Base-by-base conservation (phyloP, 2,797 vertebrate genomes). In the Delichon dasypus region DNA sequence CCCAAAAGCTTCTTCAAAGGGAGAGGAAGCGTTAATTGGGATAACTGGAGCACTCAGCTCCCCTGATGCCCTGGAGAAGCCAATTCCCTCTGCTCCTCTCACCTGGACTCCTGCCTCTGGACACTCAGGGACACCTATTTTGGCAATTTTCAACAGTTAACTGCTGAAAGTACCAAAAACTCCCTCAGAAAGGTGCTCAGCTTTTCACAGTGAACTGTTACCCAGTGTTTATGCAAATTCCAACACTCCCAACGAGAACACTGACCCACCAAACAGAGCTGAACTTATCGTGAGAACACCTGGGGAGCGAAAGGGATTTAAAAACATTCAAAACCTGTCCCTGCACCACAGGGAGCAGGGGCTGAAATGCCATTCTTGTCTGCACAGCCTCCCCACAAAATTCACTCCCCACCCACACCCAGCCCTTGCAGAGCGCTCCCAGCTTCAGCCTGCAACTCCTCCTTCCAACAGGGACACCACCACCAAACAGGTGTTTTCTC, bases 331-430 rank as follows among this genome's bases (percentile, higher is more conserved):
- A 66, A 88, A 68, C 4, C 38, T 72, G 36, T 30, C 62, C 50
- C 72, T 84, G 16, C 20, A 53, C 9, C 50, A n/a, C 16, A 73
- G 25, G 0, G 1, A 73, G 71, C 58, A 68, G 38, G 26, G 40
- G 16, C 2, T 78, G 26, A 57, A 84, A 51, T 9, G 55, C 7
- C 40, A 4, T 44, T 44, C 25, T 6, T 22, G 26, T 3, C 55
- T 50, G n/a, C 55, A 61, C 7, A 89, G 38, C 40, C 61, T 71
- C 11, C 26, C 44, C 45, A 16, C 13, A 17, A 7, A 79, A 82
- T 14, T 8, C 40, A 7, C 3, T 15, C 13, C 73, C 11, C 65
- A 4, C 16, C 17, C 2, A 3, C 15, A 60, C 2, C 20, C 5
- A 0, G 30, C 14, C 60, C 45, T 11, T 11, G 27, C 20, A 32